Evolutionary conservation across 2,797 vertebrate genomes (phyloP), one percentile per base, ranked within the genome.

Genomic region (Malacoraja senta): DNA sequence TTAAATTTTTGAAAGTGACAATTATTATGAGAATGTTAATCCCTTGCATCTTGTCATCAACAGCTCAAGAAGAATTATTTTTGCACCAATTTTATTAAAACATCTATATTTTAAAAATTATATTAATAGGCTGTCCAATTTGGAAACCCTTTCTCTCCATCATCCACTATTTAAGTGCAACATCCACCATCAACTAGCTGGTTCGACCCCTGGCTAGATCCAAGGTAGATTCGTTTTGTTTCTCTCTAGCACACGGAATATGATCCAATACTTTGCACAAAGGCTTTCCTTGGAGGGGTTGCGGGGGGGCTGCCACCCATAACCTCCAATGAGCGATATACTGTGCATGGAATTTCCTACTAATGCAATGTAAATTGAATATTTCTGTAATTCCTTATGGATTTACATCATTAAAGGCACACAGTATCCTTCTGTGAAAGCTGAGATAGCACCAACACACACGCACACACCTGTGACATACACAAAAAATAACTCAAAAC

Each of bases 91-190:
- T 72, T 91, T 24, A 53, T 91, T 74, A 72, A 91, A 91, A 91
- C 68, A 72, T 74, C 68, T 91, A 72, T 91, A 74, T 74, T 74
- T 72, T 91, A 21, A 90, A 35, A 90, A 90, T 91, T 91, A 74
- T 74, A 74, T 91, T 91, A 91, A 91, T 74, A 74, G 90, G 90
- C 72, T 91, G 90, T 91, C 68, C 90, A 91, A 91, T 91, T 91
- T 91, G 90, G 90, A 91, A 91, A 91, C 68, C 68, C 44, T 38
- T 91, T 74, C 32, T 74, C 71, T 53, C 38, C 65, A 32, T 35
- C 68, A 91, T 71, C 90, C 68, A 72, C 44, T 91, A 91, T 74
- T 44, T 74, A 91, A 91, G 90, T 91, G 90, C 90, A 91, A 91
- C 65, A 53, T 91, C 71, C 68, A 74, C 68, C 90, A 74, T 26